phyloP scores from a whole-genome alignment of 1,140 invertebrate species.

The Sinonovacula constricta region DNA sequence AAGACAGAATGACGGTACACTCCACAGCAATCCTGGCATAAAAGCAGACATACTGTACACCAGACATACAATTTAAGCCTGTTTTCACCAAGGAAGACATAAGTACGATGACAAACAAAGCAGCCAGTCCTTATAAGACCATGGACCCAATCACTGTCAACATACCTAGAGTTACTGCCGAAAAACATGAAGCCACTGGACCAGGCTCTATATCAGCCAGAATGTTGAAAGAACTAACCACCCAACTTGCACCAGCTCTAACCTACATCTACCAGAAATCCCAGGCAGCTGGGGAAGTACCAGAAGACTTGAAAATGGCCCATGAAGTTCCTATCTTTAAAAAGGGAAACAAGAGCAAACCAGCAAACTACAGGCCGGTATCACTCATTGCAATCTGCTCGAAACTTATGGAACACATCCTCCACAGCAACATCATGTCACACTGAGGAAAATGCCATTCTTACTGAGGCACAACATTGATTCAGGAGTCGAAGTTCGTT shows the following conservation, averaged over 20 bases:
- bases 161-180: no score
- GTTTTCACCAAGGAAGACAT: no score
- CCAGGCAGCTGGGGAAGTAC: conserved; percentile 11
- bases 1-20: no score
- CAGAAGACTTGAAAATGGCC: conserved; percentile 12
- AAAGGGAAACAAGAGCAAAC: conserved; percentile 29
- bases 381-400: conserved; percentile 48
- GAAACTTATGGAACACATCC: conserved; percentile 46
- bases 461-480: conserved; percentile 45
- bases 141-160: no score
- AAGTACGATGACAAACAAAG: no score
- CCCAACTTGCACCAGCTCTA: conserved; percentile 13
- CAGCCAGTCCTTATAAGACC: no score
- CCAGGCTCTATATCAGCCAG: conserved; percentile 23
- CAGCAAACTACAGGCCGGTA: conserved; percentile 37
- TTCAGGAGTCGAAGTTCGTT: no score
- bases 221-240: conserved; percentile 30
- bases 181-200: conserved; percentile 20
- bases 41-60: no score
- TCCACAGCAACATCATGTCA: conserved; percentile 38
- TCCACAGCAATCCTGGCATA: no score
- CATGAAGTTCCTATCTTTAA: conserved; percentile 32
- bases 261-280: background rate
- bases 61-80: no score
- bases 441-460: conserved; percentile 34